Evolutionary conservation across 2,797 vertebrate species (phyloP), one percentile per base, ranked within the genome.

Genomic region (Characodon lateralis): DNA sequence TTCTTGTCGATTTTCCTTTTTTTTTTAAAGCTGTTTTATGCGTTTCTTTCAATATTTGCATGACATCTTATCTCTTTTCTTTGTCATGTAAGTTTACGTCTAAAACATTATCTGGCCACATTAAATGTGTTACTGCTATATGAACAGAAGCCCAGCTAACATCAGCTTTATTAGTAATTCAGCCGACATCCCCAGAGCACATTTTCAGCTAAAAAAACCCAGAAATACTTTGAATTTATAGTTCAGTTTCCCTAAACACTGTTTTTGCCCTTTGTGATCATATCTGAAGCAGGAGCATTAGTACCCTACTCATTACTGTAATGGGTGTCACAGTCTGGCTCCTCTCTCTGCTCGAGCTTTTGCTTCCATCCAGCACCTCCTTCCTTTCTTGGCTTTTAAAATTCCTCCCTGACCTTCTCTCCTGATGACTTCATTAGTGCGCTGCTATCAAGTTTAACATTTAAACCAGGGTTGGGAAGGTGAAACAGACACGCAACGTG

Each of bases 391-490:
- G 43, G 46, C 1, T 83, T 82, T 68, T 68, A 68, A 68, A 43
- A 71, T 72, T 71, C 81, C 76, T 50, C 68, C 65, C 59, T 66
- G 87, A 82, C 85, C 90, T 84, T 88, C 82, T 84, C 85, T 86
- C 90, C 86, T 83, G 84, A 91, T 91, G 92, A 93, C 93, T 95
- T 95, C 93, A 96, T 95, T 94, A 95, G 93, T 79, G 90, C 88
- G 78, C 90, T 86, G 92, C 92, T 93, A 90, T 88, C 91, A 91
- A 92, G 90, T 94, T 93, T 95, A 95, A 95, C 95, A 96, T 96
- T 95, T 95, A 94, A 94, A 93, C 92, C 91, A 90, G 91, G 92
- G 92, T 93, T 93, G 89, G 80, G 85, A 79, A 90, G 94, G 91
- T 93, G 91, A 94, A 93, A 92, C 92, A 91, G 91, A 94, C 94